Percentiles rank a stretch among this genome's conserved stretches.
phyloP scores from a whole-genome alignment of 2,113 vertebrate species.

The Centropristis striata region DNA sequence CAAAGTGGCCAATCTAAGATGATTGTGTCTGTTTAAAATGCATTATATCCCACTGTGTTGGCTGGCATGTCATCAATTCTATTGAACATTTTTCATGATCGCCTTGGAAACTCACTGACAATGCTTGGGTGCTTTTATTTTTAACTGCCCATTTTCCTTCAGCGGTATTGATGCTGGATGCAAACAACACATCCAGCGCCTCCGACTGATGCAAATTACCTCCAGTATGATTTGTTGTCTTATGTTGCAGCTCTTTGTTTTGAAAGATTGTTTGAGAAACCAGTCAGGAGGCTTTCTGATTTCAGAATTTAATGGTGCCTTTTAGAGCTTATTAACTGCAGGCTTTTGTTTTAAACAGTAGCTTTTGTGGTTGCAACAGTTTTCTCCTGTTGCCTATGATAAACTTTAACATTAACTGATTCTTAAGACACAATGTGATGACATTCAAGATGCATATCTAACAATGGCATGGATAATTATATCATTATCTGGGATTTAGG shows the following conservation, averaged over 20 bases:
- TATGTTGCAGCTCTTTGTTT: constrained; percentile 34
- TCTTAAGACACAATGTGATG: background rate
- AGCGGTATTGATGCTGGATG: constrained; percentile 45
- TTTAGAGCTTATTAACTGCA: constrained; percentile 39
- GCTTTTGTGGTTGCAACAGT: background rate
- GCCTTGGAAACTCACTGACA: constrained; percentile 69
- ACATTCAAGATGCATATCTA: background rate
- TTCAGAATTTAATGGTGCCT: constrained; percentile 31
- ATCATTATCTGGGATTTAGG: background rate
- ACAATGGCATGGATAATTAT: background rate
- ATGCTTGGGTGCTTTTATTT: constrained; percentile 60
- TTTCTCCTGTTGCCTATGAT: background rate
- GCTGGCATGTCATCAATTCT: constrained; percentile 80
- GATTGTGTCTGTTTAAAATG: constrained; percentile 83
- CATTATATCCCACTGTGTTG: constrained; percentile 74
- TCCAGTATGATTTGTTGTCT: constrained; percentile 36
- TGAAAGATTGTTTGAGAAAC: constrained; percentile 31
- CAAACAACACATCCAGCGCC: constrained; percentile 37
- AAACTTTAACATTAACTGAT: constrained; percentile 2
- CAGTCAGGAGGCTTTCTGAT: constrained; percentile 11
- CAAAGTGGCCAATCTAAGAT: constrained; percentile 82
- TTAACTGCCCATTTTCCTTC: constrained; percentile 50
- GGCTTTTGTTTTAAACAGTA: constrained; percentile 24
- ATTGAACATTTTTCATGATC: constrained; percentile 73
- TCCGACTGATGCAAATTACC: constrained; percentile 48